Evolutionary conservation across 2,797 vertebrate genomes (phyloP).

Genomic region (Thaleichthys pacificus): DNA sequence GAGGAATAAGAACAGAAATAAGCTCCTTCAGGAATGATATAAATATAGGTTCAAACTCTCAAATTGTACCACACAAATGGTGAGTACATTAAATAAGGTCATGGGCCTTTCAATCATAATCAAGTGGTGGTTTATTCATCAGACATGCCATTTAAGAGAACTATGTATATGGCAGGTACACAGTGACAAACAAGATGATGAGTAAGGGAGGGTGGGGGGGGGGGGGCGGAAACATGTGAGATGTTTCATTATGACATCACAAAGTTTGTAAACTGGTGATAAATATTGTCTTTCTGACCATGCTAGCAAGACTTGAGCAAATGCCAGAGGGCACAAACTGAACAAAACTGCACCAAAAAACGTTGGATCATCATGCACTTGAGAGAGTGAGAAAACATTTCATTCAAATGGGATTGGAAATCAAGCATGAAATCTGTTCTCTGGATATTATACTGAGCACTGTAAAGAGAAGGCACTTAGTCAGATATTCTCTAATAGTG

Average conservation of each 20-base stretch:
- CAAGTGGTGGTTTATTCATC: slow-evolving; percentile 46
- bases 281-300: slow-evolving; percentile 41
- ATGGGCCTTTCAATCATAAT: slow-evolving; percentile 38
- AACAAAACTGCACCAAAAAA: background rate
- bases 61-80: slow-evolving; percentile 51
- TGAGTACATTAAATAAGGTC: slow-evolving; percentile 16
- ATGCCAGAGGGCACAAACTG: slow-evolving; percentile 33
- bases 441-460: background rate
- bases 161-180: slow-evolving; percentile 25
- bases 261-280: slow-evolving; percentile 48
- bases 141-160: slow-evolving; percentile 40
- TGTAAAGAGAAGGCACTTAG: background rate
- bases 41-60: slow-evolving; percentile 41
- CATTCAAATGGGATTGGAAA: slow-evolving; percentile 10
- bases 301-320: slow-evolving; percentile 50
- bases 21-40: slow-evolving; percentile 32
- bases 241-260: slow-evolving; percentile 32
- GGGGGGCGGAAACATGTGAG: slow-evolving; percentile 12
- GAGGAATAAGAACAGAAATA: slow-evolving; percentile 15
- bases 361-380: background rate
- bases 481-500: slow-evolving; percentile 4
- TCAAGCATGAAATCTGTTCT: background rate
- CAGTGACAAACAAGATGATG: slow-evolving; percentile 41
- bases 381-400: slow-evolving; percentile 1
- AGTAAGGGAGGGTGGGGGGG: slow-evolving; percentile 39